Evolutionary conservation across 92 coral and sea anemone species (phyloP).

Genomic region (Paragorgia papillata): DNA sequence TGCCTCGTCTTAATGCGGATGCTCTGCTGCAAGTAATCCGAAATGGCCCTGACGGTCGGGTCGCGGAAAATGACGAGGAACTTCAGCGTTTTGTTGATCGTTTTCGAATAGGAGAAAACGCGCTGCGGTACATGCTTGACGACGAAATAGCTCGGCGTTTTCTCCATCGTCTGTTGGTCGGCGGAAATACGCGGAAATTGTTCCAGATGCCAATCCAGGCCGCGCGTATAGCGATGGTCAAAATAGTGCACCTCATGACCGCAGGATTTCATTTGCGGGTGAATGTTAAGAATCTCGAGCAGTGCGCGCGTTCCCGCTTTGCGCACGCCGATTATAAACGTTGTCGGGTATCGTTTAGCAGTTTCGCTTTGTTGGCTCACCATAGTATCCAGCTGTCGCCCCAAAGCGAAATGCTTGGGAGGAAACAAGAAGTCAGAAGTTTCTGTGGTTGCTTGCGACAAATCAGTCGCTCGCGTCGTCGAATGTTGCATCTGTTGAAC

Average conservation of each 20-base stretch:
- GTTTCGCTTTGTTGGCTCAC: constrained; percentile 12
- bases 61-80: constrained; percentile 87
- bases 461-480: background rate
- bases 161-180: constrained; percentile 82
- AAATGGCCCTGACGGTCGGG: constrained; percentile 83
- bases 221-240: constrained; percentile 78
- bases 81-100: constrained; percentile 78
- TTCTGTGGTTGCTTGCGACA: background rate
- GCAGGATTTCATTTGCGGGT: constrained; percentile 82
- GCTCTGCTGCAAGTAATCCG: constrained; percentile 86
- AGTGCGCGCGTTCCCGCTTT: constrained; percentile 98
- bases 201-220: constrained; percentile 81
- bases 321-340: constrained; percentile 88
- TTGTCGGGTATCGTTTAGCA: constrained; percentile 78
- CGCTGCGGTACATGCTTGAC: constrained; percentile 16
- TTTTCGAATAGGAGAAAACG: constrained; percentile 16
- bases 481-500: background rate
- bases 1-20: constrained; percentile 65
- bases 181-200: constrained; percentile 74
- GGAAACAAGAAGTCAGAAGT: background rate
- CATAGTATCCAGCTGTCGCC: background rate
- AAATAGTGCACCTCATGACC: constrained; percentile 87
- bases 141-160: constrained; percentile 94
- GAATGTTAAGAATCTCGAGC: constrained; percentile 85
- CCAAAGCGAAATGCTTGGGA: constrained; percentile 7